A percentile compares a stretch with the other conserved stretches of the same genome.
These are phyloP conservation scores for Psittacula echo DNA, from an alignment of 2,797 vertebrate species.

Conservation along the genomic window DNA sequence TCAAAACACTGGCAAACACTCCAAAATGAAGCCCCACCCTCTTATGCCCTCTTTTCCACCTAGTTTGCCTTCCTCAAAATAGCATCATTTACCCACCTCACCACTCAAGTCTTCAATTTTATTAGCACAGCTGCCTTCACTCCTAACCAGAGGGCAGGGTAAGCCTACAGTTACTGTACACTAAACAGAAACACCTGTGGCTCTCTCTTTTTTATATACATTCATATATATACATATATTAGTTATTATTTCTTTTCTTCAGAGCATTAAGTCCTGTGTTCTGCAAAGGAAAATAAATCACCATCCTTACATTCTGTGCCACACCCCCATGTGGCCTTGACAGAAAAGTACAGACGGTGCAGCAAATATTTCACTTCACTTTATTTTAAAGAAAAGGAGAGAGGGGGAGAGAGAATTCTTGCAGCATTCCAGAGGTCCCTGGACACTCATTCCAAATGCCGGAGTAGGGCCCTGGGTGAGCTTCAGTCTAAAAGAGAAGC, in stretches of 20 bases:
- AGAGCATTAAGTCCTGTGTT: constrained; percentile 42
- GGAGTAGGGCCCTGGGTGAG: constrained; percentile 70
- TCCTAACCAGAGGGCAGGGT: constrained; percentile 56
- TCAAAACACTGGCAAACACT: background rate
- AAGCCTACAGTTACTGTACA: constrained; percentile 61
- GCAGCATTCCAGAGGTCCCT: constrained; percentile 79
- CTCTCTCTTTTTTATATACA: constrained; percentile 46
- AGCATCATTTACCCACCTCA: constrained; percentile 43
- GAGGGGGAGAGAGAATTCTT: constrained; percentile 76
- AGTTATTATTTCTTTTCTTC: constrained; percentile 59
- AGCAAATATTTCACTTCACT: constrained; percentile 77
- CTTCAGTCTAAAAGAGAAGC: constrained; percentile 69
- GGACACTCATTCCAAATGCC: constrained; percentile 77
- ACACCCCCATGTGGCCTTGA: constrained; percentile 60
- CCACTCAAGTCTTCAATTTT: constrained; percentile 59
- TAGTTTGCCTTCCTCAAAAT: constrained; percentile 30
- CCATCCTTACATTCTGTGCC: constrained; percentile 34
- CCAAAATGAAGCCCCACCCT: background rate
- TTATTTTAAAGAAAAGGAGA: constrained; percentile 77
- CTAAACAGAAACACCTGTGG: constrained; percentile 74
- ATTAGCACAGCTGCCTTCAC: constrained; percentile 73
- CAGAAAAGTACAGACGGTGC: constrained; percentile 63
- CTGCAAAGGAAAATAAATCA: constrained; percentile 69
- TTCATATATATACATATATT: constrained; percentile 31
- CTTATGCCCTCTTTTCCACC: background rate